Evolutionary conservation across 92 coral and sea anemone genomes (phyloP), one percentile per base, ranked within the genome.

Genomic region (Phenganax subtilis): DNA sequence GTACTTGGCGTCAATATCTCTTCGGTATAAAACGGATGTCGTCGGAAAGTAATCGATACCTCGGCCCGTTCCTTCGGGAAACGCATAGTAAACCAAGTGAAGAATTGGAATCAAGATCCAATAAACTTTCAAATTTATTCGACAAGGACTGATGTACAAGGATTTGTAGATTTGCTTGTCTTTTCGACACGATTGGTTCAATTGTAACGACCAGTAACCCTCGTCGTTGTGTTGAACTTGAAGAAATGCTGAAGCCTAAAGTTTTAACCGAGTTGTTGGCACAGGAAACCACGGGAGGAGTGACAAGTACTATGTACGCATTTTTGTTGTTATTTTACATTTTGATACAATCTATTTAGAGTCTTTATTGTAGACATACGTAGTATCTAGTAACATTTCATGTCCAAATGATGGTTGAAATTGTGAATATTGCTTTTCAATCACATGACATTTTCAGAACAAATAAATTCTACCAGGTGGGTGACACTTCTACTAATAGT

Each of bases 231-330:
- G 83, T 79, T 3, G 83, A 79, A 79, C 57, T 79, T 6, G 73
- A 79, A 28, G 90, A 85, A 71, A 93, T 93, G 98, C 70, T 93
- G 55, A 91, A 92, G 68, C 98, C 98, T 2, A 93, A 90, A 87
- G 97, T 91, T n/a, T 87, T 93, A 29, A 85, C 94, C 51, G 98
- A 93, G 70, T 87, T 93, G 63, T 88, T 93, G 5, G 90, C 91
- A 8, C 97, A 93, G 85, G 98, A 93, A 16, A 93, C 88, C 28
- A 91, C 93, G 30, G 97, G 97, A 25, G 98, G 98, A 44, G 97
- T 93, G 3, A 67, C 87, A 15, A 91, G 96, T 66, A 89, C 98
- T 10, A 75, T 93, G 98, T 93, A 84, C 87, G 98, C 1, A 51
- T 57, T 7, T 69, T 30, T 7, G 25, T 87, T 4, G 57, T 52